Conservation (phyloP, 2,888 invertebrate genomes). For the Bombyx huttoni region DNA sequence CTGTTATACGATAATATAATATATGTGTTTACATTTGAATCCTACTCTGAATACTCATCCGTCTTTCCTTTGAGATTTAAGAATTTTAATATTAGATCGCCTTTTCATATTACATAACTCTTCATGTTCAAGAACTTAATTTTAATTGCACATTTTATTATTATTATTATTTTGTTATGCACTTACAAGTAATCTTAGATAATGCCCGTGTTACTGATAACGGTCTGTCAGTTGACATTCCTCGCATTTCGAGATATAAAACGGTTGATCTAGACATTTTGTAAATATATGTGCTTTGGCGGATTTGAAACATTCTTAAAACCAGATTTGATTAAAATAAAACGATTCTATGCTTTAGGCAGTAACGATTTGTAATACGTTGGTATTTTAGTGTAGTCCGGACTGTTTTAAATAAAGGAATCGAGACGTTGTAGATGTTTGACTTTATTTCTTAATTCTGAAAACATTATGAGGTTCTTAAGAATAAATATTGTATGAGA, state of each 20-base stretch:
- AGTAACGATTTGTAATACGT: neutral
- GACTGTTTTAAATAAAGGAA: neutral
- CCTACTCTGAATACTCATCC: neutral
- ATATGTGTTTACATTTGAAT: neutral
- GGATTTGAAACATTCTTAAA: neutral
- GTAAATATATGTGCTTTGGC: neutral
- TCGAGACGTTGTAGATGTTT: too few species aligned
- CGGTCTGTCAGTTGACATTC: neutral
- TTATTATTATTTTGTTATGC: neutral
- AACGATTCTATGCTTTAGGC: neutral
- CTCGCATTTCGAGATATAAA: neutral
- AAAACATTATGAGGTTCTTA: too few species aligned
- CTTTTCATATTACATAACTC: neutral
- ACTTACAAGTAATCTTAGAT: neutral
- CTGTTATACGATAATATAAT: conserved; percentile 6
- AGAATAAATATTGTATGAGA: too few species aligned
- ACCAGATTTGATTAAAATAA: neutral
- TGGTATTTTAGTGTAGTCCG: neutral
- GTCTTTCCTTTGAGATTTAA: neutral
- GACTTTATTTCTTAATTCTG: too few species aligned
- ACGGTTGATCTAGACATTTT: neutral
- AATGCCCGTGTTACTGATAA: neutral
- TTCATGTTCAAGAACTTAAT: neutral
- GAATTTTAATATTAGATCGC: neutral
- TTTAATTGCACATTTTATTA: neutral